Evolutionary conservation across 2,888 invertebrate genomes (phyloP).

Genomic region (Ornithoptera alexandrae): DNA sequence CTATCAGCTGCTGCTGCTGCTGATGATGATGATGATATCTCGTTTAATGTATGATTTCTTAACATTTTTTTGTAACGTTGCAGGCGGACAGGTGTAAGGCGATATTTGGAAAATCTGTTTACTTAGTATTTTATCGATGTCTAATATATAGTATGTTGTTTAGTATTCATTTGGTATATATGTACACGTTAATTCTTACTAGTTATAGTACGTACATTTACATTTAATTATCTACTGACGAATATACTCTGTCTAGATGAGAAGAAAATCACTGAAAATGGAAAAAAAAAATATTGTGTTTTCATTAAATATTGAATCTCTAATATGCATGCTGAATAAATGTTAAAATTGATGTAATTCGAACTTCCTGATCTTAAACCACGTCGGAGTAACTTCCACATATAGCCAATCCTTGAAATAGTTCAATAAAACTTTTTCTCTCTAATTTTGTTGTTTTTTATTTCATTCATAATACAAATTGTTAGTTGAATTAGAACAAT

Average conservation of each 20-base stretch:
- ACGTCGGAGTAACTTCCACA: neutral
- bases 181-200: neutral
- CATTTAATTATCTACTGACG: neutral
- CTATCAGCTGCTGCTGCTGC: too few relatives aligned
- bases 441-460: neutral
- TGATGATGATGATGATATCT: too few relatives aligned
- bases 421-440: neutral
- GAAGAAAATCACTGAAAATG: too few relatives aligned
- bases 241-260: neutral
- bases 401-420: neutral
- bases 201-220: neutral
- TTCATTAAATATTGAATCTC: neutral
- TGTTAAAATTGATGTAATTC: neutral
- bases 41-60: neutral
- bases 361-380: neutral
- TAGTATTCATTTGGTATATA: neutral
- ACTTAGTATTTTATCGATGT: neutral
- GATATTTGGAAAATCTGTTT: neutral
- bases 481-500: too few relatives aligned
- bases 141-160: neutral
- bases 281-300: neutral
- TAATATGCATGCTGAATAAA: neutral
- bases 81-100: neutral
- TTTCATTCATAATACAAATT: too few relatives aligned
- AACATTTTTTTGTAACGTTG: neutral